phyloP scores from a whole-genome alignment of 2,888 invertebrate genomes.

The Mechanitis messenoides region DNA sequence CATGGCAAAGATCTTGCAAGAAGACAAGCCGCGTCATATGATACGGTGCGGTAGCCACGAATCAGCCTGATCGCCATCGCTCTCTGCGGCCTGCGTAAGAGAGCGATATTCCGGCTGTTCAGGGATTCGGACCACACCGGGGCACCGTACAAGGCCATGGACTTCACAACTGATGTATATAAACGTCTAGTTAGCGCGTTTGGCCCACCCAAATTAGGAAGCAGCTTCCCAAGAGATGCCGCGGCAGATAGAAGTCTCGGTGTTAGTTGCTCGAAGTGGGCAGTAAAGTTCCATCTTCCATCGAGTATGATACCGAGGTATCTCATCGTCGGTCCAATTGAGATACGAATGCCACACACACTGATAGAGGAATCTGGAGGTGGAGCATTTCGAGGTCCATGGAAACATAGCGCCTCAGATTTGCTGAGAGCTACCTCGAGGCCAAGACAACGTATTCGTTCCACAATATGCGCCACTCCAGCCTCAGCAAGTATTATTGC shows the following conservation, averaged over 20 bases:
- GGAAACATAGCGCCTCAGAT: constrained; percentile 19
- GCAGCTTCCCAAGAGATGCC: constrained; percentile 18
- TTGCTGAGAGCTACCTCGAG: constrained; percentile 7
- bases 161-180: constrained; percentile 9
- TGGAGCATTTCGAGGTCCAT: constrained; percentile 7
- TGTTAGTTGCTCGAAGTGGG: constrained; percentile 17
- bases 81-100: background rate
- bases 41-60: background rate
- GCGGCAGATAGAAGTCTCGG: constrained; percentile 12
- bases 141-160: constrained; percentile 13
- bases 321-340: constrained; percentile 11
- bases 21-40: background rate
- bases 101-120: background rate
- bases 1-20: background rate
- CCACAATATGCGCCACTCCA: background rate
- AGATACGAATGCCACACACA: constrained; percentile 9
- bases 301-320: constrained; percentile 21
- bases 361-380: constrained; percentile 16
- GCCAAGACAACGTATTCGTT: constrained; percentile 1
- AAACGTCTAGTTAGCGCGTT: constrained; percentile 16
- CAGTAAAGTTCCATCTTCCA: constrained; percentile 20
- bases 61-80: constrained; percentile 13
- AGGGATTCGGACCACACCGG: constrained; percentile 10
- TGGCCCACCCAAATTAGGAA: constrained; percentile 16
- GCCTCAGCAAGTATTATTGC: background rate